Conservation (phyloP, 1,140 invertebrate genomes). For the Drosophila arawakana region DNA sequence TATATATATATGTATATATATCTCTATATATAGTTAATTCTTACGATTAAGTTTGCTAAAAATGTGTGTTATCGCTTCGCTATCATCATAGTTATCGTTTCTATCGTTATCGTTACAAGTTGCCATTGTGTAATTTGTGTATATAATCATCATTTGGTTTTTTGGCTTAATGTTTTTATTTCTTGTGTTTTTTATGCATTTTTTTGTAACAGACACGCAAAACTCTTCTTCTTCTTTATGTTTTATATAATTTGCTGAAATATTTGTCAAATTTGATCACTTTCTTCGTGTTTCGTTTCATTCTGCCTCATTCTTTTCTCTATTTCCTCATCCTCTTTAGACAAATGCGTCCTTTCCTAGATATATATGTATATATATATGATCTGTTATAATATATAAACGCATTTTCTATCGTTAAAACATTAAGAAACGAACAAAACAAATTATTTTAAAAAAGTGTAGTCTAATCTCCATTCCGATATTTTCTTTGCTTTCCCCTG, state of each 20-base stretch:
- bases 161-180: slow-evolving; percentile 5
- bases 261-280: slow-evolving; percentile 11
- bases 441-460: slow-evolving; percentile 3
- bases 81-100: background rate
- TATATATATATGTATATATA: slow-evolving; percentile 22
- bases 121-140: slow-evolving; percentile 1
- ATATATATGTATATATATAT: slow-evolving; percentile 22
- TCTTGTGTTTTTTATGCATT: background rate
- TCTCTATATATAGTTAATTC: slow-evolving; percentile 21
- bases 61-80: slow-evolving; percentile 11
- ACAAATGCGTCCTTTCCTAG: slow-evolving; percentile 6
- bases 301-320: background rate
- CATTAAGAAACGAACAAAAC: slow-evolving; percentile 13
- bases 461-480: background rate
- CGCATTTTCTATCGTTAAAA: slow-evolving; percentile 6
- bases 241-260: slow-evolving; percentile 5
- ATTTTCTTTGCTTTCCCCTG: background rate
- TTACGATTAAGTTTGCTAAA: slow-evolving; percentile 26
- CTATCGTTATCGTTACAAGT: background rate
- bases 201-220: slow-evolving; percentile 6
- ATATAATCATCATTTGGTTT: slow-evolving; percentile 16
- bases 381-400: slow-evolving; percentile 4
- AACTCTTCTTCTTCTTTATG: background rate
- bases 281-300: background rate
- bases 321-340: background rate